Base-by-base conservation (phyloP, 2,113 vertebrate genomes). In the Centropristis striata region DNA sequence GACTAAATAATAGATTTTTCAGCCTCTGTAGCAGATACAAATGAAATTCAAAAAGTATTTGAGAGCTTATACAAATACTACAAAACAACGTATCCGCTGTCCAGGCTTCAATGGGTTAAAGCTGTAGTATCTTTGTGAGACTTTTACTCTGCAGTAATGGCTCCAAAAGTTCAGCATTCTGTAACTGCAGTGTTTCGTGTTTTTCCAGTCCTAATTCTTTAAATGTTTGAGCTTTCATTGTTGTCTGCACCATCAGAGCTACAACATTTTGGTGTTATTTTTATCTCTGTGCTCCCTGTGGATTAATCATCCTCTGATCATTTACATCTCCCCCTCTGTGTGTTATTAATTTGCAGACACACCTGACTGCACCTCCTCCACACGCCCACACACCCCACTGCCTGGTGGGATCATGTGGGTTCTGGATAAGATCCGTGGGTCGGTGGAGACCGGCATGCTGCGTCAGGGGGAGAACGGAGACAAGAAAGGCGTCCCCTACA, bases 341-440 rank as follows among this genome's bases (percentile, higher is more conserved):
- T 93, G 79, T 83, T 76, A 59, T 80, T 90, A 67, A 71, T 81
- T 32, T 91, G 53, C 86, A 91, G 87, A 89, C 72, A 83, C 88
- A 81, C 86, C 83, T 69, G 77, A 88, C 39, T 86, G 63, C 73
- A 57, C 51, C 58, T 32, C 32, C 69, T 68, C 58, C 61, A 39
- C 49, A 27, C 50, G 11, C 63, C 85, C 67, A 75, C 82, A 32
- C 72, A 44, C 20, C 84, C 63, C 78, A 53, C 81, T 72, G 57
- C 65, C 87, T 36, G 42, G 84, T 81, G 79, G 88, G 87, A 90
- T 67, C 81, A 97, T 99, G 98, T 99, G 98, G 97, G 95, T 99
- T 51, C 86, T 99, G 92, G 98, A 98, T 84, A 96, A 98, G 86
- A 96, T 99, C 51, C 96, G 98, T 0, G 96, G 97, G 2, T 95